Percentiles rank a stretch among this genome's conserved stretches.
Evolutionary conservation across 1,140 invertebrate species (phyloP).

Genomic region (Drosophila athabasca): DNA sequence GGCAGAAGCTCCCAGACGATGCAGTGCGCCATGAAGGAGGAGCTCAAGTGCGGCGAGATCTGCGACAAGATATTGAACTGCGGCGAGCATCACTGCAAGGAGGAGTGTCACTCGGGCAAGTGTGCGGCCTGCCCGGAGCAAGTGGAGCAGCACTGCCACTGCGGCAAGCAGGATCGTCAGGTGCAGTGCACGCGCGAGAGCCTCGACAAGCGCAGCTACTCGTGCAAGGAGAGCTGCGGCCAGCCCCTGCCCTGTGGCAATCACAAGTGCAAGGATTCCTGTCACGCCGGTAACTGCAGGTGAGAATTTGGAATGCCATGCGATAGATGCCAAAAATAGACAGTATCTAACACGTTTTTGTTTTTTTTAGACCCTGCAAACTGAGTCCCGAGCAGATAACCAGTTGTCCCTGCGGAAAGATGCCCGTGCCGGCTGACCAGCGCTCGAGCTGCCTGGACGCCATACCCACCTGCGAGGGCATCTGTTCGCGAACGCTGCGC

Average conservation of each 20-base stretch:
- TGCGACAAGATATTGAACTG: slow-evolving; percentile 91
- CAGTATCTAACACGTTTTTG: background rate
- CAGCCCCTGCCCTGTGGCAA: slow-evolving; percentile 89
- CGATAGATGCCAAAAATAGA: too few relatives aligned
- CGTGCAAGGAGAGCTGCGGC: slow-evolving; percentile 89
- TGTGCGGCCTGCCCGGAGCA: slow-evolving; percentile 88
- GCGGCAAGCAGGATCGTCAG: slow-evolving; percentile 83
- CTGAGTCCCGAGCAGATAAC: slow-evolving; percentile 87
- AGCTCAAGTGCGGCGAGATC: slow-evolving; percentile 89
- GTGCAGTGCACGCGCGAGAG: slow-evolving; percentile 85
- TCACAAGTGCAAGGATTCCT: slow-evolving; percentile 89
- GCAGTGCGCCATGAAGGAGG: slow-evolving; percentile 88
- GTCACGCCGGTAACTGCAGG: slow-evolving; percentile 88
- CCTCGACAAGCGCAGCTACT: slow-evolving; percentile 83
- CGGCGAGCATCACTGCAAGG: slow-evolving; percentile 89
- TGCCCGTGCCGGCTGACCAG: slow-evolving; percentile 79
- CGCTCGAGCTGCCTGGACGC: slow-evolving; percentile 92
- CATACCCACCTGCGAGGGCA: slow-evolving; percentile 92
- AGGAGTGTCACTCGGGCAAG: slow-evolving; percentile 90
- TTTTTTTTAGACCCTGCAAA: slow-evolving; percentile 84
- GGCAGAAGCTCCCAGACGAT: slow-evolving; percentile 88
- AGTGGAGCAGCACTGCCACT: slow-evolving; percentile 85
- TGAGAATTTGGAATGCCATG: slow-evolving; percentile 1
- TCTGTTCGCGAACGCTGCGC: slow-evolving; percentile 90
- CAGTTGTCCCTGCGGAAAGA: slow-evolving; percentile 94